Conservation (phyloP, 2,113 vertebrate species). For the Monarcha castaneiventris region DNA sequence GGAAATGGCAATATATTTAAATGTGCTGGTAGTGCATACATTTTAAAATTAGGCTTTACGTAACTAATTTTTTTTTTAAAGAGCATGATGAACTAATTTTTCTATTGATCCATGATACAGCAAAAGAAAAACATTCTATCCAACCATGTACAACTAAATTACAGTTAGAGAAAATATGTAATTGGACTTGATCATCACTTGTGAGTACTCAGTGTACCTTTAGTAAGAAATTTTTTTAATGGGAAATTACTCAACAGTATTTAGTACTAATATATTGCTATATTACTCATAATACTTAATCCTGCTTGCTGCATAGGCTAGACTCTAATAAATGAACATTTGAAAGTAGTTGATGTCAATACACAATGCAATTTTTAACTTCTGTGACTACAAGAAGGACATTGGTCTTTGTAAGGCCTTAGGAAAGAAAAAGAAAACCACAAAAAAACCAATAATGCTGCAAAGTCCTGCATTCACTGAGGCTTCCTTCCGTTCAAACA, state of each 20-base stretch:
- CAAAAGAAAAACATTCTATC: not conserved
- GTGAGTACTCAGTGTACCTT: not conserved
- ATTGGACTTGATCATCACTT: not conserved
- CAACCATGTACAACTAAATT: not conserved
- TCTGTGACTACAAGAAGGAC: not conserved
- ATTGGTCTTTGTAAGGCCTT: not conserved
- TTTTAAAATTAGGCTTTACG: not conserved
- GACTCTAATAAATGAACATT: not conserved
- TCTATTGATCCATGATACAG: not conserved
- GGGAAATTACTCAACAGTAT: not conserved
- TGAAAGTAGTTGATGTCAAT: not conserved
- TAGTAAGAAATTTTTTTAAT: not conserved
- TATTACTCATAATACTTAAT: not conserved
- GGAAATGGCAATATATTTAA: not conserved
- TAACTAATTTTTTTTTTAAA: not conserved
- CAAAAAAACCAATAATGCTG: not conserved
- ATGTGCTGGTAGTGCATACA: not conserved
- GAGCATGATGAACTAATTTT: not conserved
- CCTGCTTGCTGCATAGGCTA: not conserved
- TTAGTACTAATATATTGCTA: not conserved
- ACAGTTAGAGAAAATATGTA: not conserved
- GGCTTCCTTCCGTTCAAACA: not conserved
- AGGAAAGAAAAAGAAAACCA: not conserved
- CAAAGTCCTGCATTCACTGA: not conserved
- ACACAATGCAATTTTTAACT: not conserved